phyloP scores from a whole-genome alignment of 2,113 vertebrate genomes.

The Muntiacus muntjak region DNA sequence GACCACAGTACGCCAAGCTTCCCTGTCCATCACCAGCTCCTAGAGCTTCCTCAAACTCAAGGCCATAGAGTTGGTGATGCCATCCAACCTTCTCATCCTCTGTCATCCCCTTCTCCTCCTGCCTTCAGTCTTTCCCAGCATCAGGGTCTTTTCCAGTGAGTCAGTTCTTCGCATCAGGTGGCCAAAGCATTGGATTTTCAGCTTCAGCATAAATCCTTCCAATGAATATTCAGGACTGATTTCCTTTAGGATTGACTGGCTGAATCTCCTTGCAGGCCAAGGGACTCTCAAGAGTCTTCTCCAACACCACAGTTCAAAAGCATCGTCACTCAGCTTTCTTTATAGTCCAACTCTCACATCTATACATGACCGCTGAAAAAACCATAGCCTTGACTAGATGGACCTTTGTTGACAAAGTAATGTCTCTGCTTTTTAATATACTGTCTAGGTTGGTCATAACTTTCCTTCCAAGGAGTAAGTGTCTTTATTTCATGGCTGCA shows the following conservation, averaged over 20 bases:
- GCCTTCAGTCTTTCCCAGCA: background rate
- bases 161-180: background rate
- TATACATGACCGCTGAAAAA: background rate
- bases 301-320: background rate
- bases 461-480: background rate
- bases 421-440: background rate
- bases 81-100: background rate
- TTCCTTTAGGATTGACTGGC: background rate
- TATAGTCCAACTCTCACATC: background rate
- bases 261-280: background rate
- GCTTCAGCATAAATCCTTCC: background rate
- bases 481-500: background rate
- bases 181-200: background rate
- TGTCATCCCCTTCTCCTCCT: background rate
- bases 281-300: background rate
- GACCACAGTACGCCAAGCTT: background rate
- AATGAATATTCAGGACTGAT: background rate
- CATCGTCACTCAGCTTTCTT: background rate
- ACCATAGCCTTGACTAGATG: background rate
- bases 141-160: background rate
- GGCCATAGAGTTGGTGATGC: background rate
- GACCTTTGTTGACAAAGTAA: background rate
- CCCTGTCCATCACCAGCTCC: background rate
- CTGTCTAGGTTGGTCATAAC: background rate
- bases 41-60: background rate